phyloP scores from a whole-genome alignment of 2,888 invertebrate species.

The Campoplex nolae region DNA sequence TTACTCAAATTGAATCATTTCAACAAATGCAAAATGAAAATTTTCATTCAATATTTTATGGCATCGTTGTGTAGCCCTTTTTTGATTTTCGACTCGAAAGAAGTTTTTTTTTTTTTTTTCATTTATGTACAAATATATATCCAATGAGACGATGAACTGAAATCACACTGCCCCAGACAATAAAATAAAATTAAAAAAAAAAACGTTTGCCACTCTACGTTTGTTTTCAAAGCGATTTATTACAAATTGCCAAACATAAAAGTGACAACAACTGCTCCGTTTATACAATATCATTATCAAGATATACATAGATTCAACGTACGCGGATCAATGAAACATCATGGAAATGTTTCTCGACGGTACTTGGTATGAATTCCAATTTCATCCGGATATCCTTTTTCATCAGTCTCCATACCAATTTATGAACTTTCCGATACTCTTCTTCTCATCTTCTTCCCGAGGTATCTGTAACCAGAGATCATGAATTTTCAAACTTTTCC shows the following conservation, averaged over 20 bases:
- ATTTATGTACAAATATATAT: background rate
- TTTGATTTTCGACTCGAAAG: no score
- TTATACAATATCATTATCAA: conserved; percentile 4
- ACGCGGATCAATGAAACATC: conserved; percentile 15
- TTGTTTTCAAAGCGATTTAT: conserved; percentile 1
- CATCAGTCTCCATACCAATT: conserved; percentile 9
- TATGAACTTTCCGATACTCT: conserved; percentile 68
- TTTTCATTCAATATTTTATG: no score
- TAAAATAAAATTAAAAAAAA: background rate
- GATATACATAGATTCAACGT: conserved; percentile 9
- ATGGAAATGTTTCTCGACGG: conserved; percentile 25
- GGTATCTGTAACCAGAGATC: conserved; percentile 61
- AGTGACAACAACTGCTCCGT: background rate
- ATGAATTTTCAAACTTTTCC: conserved; percentile 23
- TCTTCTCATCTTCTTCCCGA: conserved; percentile 61
- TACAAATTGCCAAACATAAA: background rate
- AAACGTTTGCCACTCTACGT: background rate
- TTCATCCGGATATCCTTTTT: conserved; percentile 18
- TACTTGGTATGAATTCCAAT: conserved; percentile 17
- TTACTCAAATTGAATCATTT: no score
- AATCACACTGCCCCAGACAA: background rate
- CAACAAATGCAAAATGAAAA: no score
- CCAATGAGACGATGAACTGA: background rate
- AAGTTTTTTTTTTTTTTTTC: no score
- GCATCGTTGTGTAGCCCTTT: no score